phyloP scores from a whole-genome alignment of 2,888 invertebrate genomes.

The Lampropteryx suffumata region DNA sequence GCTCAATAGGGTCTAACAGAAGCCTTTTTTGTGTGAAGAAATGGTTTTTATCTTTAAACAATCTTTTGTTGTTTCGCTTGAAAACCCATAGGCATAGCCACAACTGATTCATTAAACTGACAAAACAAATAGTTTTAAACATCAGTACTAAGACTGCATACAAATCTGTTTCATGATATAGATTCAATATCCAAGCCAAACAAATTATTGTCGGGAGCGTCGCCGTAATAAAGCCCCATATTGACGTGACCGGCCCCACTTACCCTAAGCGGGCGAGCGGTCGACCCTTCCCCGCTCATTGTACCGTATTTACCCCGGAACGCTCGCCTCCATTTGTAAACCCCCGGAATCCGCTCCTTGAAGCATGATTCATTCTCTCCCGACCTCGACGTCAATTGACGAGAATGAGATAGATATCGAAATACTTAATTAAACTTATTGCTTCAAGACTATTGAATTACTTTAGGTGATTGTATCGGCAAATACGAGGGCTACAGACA shows the following conservation, averaged over 20 bases:
- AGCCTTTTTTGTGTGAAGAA: conserved; percentile 38
- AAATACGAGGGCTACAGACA: conserved; percentile 6
- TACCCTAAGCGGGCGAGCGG: conserved; percentile 72
- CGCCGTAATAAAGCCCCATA: conserved; percentile 75
- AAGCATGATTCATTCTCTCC: conserved; percentile 78
- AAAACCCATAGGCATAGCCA: background rate
- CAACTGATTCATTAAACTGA: background rate
- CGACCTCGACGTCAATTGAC: conserved; percentile 67
- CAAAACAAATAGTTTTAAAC: background rate
- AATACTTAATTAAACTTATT: conserved; percentile 47
- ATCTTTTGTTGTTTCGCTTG: conserved; percentile 16
- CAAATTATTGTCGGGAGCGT: conserved; percentile 72
- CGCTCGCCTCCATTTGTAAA: conserved; percentile 77
- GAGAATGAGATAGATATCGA: conserved; percentile 59
- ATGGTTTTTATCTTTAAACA: conserved; percentile 22
- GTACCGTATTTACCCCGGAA: conserved; percentile 79
- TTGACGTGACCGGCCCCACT: conserved; percentile 79
- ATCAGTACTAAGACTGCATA: conserved; percentile 1
- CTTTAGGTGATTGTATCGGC: conserved; percentile 15
- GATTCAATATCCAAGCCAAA: conserved; percentile 54
- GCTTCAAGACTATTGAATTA: conserved; percentile 22
- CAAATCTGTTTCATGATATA: conserved; percentile 30
- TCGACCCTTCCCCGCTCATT: conserved; percentile 78
- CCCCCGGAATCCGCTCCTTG: conserved; percentile 80
- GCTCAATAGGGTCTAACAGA: conserved; percentile 54